These are phyloP conservation scores for Crotalus horridus DNA, from an alignment of 2,113 vertebrate genomes.

Conservation along the genomic window DNA sequence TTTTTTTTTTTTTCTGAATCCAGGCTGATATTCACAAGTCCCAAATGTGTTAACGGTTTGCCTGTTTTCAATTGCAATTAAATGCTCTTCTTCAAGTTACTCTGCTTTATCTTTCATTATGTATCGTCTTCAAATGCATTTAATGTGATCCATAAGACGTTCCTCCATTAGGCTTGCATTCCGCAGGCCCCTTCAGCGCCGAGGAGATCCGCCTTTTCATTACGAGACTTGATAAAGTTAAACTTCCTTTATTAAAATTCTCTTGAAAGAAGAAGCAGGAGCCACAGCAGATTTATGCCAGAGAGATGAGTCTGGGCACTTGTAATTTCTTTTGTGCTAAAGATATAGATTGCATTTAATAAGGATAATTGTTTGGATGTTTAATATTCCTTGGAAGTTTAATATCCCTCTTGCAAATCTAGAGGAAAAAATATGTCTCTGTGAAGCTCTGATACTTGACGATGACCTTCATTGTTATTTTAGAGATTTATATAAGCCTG, in stretches of 20 bases:
- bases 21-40: not conserved
- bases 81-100: not conserved
- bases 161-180: slow-evolving; percentile 45
- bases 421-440: not conserved
- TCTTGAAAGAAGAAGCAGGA: slow-evolving; percentile 47
- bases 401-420: slow-evolving; percentile 57
- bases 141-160: slow-evolving; percentile 51
- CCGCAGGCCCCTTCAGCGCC: slow-evolving; percentile 49
- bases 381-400: slow-evolving; percentile 64
- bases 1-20: not conserved
- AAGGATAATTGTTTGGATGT: slow-evolving; percentile 59
- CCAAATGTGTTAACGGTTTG: not conserved
- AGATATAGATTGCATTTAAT: slow-evolving; percentile 65
- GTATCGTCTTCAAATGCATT: slow-evolving; percentile 41
- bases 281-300: slow-evolving; percentile 48
- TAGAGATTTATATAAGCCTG: slow-evolving; percentile 49
- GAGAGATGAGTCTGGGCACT: slow-evolving; percentile 36
- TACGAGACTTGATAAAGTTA: slow-evolving; percentile 61
- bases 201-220: slow-evolving; percentile 57
- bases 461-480: slow-evolving; percentile 63
- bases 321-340: slow-evolving; percentile 64
- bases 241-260: slow-evolving; percentile 65
- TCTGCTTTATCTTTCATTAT: slow-evolving; percentile 20
- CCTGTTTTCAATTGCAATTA: not conserved
- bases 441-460: slow-evolving; percentile 60